Evolutionary conservation across 2,113 vertebrate species (phyloP).

Genomic region (Nothoprocta perdicaria): DNA sequence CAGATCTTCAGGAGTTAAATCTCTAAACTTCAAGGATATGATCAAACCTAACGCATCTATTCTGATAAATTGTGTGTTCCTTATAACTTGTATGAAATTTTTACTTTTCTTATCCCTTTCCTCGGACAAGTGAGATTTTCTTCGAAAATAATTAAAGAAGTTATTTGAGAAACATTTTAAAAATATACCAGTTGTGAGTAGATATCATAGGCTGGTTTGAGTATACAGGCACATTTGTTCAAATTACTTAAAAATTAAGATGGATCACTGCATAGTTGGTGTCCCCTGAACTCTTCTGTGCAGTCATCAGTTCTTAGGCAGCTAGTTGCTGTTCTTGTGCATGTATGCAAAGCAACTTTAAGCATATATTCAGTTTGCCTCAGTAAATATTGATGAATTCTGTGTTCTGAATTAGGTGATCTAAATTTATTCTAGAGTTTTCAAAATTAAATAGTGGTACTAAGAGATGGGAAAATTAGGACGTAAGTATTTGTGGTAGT

Average conservation of each 20-base stretch:
- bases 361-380: not conserved
- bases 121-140: constrained; percentile 15
- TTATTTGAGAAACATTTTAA: not conserved
- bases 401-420: not conserved
- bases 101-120: not conserved
- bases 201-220: not conserved
- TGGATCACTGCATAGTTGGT: not conserved
- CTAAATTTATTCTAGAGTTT: not conserved
- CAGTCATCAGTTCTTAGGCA: not conserved
- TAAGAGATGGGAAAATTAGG: not conserved
- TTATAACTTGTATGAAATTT: constrained; percentile 48
- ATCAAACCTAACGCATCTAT: constrained; percentile 61
- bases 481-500: not conserved
- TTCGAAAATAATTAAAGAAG: not conserved
- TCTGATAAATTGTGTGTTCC: constrained; percentile 44
- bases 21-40: constrained; percentile 71
- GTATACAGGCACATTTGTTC: not conserved
- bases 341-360: not conserved
- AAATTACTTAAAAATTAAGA: not conserved
- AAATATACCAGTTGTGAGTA: not conserved
- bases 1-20: constrained; percentile 61
- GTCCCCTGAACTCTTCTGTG: not conserved
- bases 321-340: not conserved
- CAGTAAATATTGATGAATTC: not conserved
- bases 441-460: not conserved